phyloP scores from a whole-genome alignment of 2,113 vertebrate genomes.

The Bambusicola thoracicus region DNA sequence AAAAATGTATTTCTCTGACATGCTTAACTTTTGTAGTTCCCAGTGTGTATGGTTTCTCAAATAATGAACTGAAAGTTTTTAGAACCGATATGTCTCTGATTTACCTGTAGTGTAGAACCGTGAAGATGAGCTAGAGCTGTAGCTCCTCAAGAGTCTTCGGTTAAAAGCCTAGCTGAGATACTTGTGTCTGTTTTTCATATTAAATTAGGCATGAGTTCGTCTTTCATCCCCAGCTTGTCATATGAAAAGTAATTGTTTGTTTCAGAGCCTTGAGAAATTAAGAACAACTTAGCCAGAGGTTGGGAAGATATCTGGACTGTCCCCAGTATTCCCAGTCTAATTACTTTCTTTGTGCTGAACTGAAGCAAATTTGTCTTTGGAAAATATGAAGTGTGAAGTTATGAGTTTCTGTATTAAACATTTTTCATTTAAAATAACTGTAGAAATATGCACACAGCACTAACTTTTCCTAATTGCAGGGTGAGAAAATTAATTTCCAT shows the following conservation, averaged over 20 bases:
- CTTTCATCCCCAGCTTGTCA: neutral
- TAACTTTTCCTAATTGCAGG: conserved; percentile 28
- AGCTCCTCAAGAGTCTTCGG: neutral
- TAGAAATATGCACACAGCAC: conserved; percentile 34
- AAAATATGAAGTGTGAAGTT: conserved; percentile 58
- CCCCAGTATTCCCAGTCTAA: conserved; percentile 71
- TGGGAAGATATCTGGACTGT: conserved; percentile 66
- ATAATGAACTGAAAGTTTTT: neutral
- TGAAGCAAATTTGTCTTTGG: conserved; percentile 45
- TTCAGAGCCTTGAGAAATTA: conserved; percentile 49
- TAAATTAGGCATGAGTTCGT: conserved; percentile 38
- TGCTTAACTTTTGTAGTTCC: neutral
- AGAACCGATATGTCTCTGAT: neutral
- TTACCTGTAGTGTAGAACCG: neutral
- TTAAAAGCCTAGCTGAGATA: conserved; percentile 52
- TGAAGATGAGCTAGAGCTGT: neutral
- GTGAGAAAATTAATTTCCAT: conserved; percentile 36
- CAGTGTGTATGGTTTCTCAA: neutral
- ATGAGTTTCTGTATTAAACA: conserved; percentile 36
- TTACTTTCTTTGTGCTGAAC: conserved; percentile 64
- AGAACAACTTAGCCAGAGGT: conserved; percentile 39
- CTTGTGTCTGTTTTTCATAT: conserved; percentile 56
- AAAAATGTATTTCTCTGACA: neutral
- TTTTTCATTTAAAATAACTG: conserved; percentile 46
- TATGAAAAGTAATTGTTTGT: conserved; percentile 43